These are phyloP conservation scores for Sciurus carolinensis DNA, from an alignment of 2,797 vertebrate species.

Conservation along the genomic window DNA sequence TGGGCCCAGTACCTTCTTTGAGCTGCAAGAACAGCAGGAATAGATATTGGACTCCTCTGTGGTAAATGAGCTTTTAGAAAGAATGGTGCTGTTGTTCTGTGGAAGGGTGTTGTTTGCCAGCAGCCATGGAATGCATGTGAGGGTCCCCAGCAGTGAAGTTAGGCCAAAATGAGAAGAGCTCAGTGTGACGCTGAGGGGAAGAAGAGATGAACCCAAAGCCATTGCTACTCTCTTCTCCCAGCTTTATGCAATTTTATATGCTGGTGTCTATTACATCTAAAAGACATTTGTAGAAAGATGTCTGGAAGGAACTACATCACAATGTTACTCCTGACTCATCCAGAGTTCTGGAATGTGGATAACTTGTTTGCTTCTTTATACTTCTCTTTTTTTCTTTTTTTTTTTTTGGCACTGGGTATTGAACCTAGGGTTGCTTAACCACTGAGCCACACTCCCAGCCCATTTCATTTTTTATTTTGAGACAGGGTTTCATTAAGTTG, in stretches of 20 bases:
- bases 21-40: neutral
- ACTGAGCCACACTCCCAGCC: neutral
- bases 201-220: neutral
- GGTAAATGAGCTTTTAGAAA: neutral
- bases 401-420: neutral
- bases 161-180: neutral
- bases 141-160: neutral
- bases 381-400: neutral
- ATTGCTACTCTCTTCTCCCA: accelerated
- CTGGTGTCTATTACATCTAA: neutral
- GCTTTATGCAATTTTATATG: neutral
- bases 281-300: neutral
- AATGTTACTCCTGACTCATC: neutral
- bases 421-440: neutral
- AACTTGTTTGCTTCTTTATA: neutral
- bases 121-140: accelerated
- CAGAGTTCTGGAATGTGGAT: neutral
- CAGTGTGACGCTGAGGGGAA: neutral
- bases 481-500: no score
- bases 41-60: neutral
- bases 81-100: neutral
- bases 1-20: neutral
- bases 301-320: neutral
- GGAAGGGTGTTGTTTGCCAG: neutral
- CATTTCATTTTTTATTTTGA: no score